phyloP scores from a whole-genome alignment of 2,113 vertebrate genomes.

The Saguinus imperator region DNA sequence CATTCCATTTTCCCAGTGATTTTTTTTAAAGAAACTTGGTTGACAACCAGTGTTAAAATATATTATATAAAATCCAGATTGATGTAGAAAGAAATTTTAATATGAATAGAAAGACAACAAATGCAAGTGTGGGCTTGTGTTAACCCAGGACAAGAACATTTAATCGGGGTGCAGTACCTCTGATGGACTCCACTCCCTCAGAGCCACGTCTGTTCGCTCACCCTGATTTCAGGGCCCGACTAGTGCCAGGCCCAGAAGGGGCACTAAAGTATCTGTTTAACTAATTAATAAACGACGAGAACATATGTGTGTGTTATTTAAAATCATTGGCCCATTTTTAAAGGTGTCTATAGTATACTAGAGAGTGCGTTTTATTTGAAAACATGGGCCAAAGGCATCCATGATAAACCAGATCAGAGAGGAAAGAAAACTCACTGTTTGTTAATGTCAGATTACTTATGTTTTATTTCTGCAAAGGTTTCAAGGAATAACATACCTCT shows the following conservation, averaged over 20 bases:
- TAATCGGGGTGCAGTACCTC: neutral
- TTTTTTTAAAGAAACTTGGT: neutral
- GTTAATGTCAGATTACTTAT: neutral
- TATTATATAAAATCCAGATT: neutral
- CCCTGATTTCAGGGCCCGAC: neutral
- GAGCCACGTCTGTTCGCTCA: neutral
- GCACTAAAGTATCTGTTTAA: neutral
- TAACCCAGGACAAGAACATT: neutral
- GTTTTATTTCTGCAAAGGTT: neutral
- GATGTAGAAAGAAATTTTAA: neutral
- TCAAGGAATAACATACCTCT: neutral
- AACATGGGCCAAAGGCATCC: neutral
- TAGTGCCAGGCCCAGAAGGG: neutral
- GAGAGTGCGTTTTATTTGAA: neutral
- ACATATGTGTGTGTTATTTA: neutral
- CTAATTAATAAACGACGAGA: neutral
- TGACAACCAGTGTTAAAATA: neutral
- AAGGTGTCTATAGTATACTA: neutral
- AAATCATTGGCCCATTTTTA: neutral
- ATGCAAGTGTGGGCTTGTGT: neutral
- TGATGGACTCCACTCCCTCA: neutral
- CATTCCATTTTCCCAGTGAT: conserved; percentile 16
- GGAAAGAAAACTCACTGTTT: neutral
- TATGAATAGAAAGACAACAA: neutral
- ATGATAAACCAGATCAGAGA: neutral